A percentile compares a stretch with the other conserved stretches of the same genome.
Evolutionary conservation across 2,113 vertebrate genomes (phyloP).

Genomic region (Panthera tigris): DNA sequence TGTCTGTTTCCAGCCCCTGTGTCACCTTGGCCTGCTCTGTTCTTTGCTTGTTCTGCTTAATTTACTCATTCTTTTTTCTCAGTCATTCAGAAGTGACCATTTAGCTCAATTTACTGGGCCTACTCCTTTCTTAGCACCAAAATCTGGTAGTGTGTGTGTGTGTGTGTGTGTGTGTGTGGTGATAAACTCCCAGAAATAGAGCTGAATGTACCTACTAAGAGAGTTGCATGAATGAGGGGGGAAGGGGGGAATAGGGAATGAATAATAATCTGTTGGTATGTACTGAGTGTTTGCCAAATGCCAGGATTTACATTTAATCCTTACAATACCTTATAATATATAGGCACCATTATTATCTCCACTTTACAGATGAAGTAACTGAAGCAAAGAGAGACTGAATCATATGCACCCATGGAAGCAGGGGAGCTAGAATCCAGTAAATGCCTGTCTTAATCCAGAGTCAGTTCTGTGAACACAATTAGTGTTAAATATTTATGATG

Average conservation of each 20-base stretch:
- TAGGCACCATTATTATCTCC: slow-evolving; percentile 17
- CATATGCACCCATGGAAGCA: background rate
- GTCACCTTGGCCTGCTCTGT: background rate
- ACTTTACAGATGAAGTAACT: background rate
- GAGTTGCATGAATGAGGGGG: background rate
- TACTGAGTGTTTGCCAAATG: background rate
- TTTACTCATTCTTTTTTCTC: slow-evolving; percentile 11
- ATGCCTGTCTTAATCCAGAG: background rate
- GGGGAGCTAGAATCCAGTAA: background rate
- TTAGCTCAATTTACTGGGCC: background rate
- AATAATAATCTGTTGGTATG: background rate
- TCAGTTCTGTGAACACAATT: background rate
- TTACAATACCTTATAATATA: background rate
- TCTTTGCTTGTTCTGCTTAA: background rate
- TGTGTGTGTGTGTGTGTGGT: background rate
- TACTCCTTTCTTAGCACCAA: background rate
- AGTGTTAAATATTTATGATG: slow-evolving; percentile 28
- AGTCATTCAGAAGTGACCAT: background rate
- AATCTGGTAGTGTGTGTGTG: background rate
- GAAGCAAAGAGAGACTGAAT: slow-evolving; percentile 6
- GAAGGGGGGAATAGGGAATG: background rate
- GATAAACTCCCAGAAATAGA: slow-evolving; percentile 15
- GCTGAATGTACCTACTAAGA: background rate
- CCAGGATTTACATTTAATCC: slow-evolving; percentile 19
- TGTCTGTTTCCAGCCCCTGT: background rate